These are phyloP conservation scores for Chelonoidis abingdonii DNA, from an alignment of 2,113 vertebrate species.

Conservation along the genomic window DNA sequence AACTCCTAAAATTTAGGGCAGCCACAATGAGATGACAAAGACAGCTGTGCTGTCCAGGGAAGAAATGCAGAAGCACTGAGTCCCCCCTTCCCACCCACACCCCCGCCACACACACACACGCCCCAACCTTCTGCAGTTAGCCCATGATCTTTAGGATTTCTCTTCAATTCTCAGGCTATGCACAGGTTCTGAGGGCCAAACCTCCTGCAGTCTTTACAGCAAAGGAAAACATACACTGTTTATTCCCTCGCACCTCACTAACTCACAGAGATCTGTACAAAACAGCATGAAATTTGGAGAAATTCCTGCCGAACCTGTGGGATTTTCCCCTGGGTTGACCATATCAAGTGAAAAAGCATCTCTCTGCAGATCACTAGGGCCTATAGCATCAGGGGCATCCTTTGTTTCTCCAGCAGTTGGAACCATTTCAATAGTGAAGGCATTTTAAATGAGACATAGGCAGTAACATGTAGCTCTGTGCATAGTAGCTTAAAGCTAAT, in stretches of 20 bases:
- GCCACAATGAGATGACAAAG: neutral
- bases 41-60: neutral
- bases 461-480: neutral
- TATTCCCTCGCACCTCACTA: neutral
- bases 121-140: neutral
- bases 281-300: neutral
- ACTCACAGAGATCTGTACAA: neutral
- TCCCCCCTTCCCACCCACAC: accelerated
- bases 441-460: neutral
- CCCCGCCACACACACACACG: neutral
- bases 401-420: neutral
- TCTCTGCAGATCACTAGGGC: neutral
- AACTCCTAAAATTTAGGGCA: neutral
- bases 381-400: neutral
- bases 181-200: neutral
- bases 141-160: neutral
- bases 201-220: neutral
- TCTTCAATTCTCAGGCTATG: neutral
- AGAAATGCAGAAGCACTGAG: neutral
- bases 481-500: neutral
- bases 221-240: neutral
- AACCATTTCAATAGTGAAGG: neutral
- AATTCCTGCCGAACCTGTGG: neutral
- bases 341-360: neutral
- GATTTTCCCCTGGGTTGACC: neutral